Percentiles rank a stretch among this genome's conserved stretches.
Conservation (phyloP, 2,888 invertebrate genomes). For the Microctonus aethiopoides region DNA sequence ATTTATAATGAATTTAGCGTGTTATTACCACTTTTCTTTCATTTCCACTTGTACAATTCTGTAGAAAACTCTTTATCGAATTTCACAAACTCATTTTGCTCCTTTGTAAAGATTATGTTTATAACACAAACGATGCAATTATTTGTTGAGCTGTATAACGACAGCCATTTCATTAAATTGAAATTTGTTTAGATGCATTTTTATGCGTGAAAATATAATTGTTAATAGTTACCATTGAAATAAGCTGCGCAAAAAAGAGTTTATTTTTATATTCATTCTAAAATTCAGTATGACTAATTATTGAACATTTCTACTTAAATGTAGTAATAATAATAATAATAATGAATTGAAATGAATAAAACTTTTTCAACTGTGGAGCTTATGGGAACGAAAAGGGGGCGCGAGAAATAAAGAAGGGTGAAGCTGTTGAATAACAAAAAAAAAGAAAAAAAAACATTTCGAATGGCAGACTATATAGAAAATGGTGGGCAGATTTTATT, state of each 20-base stretch:
- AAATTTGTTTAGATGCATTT: not conserved
- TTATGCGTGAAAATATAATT: not conserved
- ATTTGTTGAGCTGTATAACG: not conserved
- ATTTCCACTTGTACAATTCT: not conserved
- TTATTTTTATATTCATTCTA: not conserved
- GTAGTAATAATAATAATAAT: not conserved
- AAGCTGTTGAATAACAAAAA: constrained; percentile 1
- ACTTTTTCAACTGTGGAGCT: not conserved
- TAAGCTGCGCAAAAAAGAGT: not conserved
- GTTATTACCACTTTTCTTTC: constrained; percentile 7
- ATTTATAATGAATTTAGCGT: not conserved
- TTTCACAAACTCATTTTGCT: not conserved
- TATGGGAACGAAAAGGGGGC: not conserved
- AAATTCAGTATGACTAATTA: too few species aligned
- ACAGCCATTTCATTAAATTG: not conserved
- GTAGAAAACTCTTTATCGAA: not conserved
- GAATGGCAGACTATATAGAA: not conserved
- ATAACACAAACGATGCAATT: not conserved
- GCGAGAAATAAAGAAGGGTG: not conserved
- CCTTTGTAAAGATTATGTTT: not conserved
- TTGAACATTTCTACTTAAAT: too few species aligned
- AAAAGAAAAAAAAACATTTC: not conserved
- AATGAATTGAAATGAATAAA: not conserved
- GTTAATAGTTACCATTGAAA: not conserved
- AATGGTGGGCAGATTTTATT: constrained; percentile 13